Conservation (phyloP, 2,113 vertebrate genomes). For the Tachysurus fulvidraco region DNA sequence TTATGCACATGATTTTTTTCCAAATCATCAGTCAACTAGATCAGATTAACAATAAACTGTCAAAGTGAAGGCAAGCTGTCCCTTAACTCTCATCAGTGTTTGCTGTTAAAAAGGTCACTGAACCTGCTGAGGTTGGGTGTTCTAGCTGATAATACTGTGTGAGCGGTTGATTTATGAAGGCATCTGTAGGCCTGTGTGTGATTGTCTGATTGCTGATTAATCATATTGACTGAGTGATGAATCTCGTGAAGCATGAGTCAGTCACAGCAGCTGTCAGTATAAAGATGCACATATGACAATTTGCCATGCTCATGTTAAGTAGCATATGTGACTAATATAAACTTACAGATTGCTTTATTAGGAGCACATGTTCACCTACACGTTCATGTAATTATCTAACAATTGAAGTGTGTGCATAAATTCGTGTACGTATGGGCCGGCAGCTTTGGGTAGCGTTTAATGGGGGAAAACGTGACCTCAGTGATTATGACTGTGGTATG, state of each 20-base stretch:
- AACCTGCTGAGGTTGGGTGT: not conserved
- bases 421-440: too few species aligned
- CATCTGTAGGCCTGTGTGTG: not conserved
- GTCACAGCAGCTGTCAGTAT: not conserved
- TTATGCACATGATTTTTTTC: not conserved
- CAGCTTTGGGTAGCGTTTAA: too few species aligned
- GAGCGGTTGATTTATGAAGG: not conserved
- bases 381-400: too few species aligned
- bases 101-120: not conserved
- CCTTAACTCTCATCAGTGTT: not conserved
- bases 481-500: too few species aligned
- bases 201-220: not conserved
- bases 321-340: not conserved
- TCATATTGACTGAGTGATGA: not conserved
- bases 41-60: not conserved
- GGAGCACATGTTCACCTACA: too few species aligned
- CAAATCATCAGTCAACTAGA: not conserved
- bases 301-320: not conserved
- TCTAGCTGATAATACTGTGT: not conserved
- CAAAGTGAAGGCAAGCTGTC: not conserved
- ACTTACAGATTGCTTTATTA: not conserved
- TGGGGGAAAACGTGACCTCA: too few species aligned
- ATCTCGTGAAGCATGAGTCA: not conserved
- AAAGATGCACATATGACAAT: not conserved
- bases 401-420: too few species aligned